These are phyloP conservation scores for Himalopsyche kuldschensis DNA, from an alignment of 2,888 invertebrate genomes.

Conservation along the genomic window DNA sequence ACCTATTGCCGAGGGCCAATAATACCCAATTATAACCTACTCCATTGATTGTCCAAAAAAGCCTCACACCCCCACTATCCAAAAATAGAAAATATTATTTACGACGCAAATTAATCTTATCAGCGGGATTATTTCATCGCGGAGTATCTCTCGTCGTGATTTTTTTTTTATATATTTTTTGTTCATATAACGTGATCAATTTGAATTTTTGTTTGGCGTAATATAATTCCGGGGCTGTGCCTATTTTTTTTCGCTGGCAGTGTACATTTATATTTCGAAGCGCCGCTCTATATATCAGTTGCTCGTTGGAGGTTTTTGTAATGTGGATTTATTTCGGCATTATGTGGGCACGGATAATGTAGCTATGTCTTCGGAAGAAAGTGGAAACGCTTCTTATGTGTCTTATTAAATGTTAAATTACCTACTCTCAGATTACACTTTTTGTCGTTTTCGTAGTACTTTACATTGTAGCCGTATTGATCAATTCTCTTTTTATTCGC, in stretches of 20 bases:
- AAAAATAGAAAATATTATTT: background rate
- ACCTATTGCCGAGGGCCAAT: background rate
- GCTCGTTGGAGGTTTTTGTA: background rate
- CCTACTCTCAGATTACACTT: background rate
- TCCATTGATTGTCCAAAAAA: background rate
- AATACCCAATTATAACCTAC: background rate
- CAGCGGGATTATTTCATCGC: background rate
- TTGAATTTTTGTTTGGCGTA: background rate
- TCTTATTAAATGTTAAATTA: background rate
- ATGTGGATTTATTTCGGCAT: background rate
- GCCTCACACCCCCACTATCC: background rate
- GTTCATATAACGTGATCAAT: background rate
- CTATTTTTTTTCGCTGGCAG: constrained; percentile 1
- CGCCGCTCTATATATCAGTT: background rate
- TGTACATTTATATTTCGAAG: background rate
- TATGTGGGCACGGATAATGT: background rate
- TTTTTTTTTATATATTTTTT: background rate
- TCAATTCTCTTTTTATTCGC: too few relatives aligned
- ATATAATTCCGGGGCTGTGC: background rate
- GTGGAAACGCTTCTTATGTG: background rate
- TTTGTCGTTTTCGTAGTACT: background rate
- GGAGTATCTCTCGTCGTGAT: background rate
- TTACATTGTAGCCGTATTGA: too few relatives aligned
- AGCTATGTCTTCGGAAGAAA: background rate
- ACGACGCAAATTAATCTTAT: background rate